phyloP scores from a whole-genome alignment of 2,113 vertebrate species.

The Myxocyprinus asiaticus region DNA sequence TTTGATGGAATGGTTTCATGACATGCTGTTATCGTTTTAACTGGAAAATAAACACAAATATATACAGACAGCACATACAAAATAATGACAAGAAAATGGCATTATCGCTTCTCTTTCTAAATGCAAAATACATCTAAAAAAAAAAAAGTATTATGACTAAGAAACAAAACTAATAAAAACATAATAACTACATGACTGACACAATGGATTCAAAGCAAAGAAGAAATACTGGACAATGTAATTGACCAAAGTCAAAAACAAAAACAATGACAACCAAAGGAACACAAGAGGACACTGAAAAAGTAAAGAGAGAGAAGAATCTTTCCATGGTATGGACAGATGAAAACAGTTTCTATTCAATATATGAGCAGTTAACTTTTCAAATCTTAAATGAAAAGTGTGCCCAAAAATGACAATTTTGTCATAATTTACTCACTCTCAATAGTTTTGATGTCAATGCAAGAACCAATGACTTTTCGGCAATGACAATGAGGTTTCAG shows the following conservation, averaged over 20 bases:
- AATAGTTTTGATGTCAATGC: no score
- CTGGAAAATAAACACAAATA: not conserved
- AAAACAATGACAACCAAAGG: not conserved
- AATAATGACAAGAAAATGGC: not conserved
- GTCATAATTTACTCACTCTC: no score
- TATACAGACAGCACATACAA: not conserved
- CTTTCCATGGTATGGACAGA: not conserved
- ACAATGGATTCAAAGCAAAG: slow-evolving; percentile 1
- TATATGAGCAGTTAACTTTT: no score
- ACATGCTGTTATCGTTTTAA: not conserved
- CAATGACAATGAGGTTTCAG: no score
- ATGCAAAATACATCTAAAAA: not conserved
- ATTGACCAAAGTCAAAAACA: not conserved
- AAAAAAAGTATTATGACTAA: not conserved
- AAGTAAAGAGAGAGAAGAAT: not conserved
- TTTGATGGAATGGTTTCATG: not conserved
- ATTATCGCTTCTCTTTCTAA: not conserved
- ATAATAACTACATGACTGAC: not conserved
- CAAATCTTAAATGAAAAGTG: no score
- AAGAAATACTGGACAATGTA: not conserved
- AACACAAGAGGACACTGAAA: not conserved
- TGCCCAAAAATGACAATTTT: no score
- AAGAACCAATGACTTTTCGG: no score
- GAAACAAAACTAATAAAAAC: slow-evolving; percentile 11
- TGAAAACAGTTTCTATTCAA: no score